Evolutionary conservation across 2,113 vertebrate genomes (phyloP).

Genomic region (Helogale parvula): DNA sequence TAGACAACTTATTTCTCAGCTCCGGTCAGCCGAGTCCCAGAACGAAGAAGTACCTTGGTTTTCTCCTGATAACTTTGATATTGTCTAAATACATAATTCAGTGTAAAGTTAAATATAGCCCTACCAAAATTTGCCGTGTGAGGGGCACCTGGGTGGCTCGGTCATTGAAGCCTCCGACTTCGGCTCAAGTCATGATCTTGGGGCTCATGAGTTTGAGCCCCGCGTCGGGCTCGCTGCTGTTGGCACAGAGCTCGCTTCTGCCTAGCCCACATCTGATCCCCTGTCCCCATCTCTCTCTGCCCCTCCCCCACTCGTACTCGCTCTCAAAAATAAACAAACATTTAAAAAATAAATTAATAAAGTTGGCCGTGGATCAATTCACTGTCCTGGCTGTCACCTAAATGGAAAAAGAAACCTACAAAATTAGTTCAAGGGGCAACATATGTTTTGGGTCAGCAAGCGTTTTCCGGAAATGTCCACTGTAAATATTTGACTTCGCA

Average conservation of each 20-base stretch:
- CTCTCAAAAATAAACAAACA: too few species aligned
- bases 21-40: constrained; percentile 1
- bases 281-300: too few species aligned
- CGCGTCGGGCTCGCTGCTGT: too few species aligned
- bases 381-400: constrained; percentile 43
- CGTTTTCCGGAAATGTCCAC: not conserved
- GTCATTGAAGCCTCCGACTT: too few species aligned
- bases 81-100: constrained; percentile 51
- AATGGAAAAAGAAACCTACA: constrained; percentile 36
- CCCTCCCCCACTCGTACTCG: too few species aligned
- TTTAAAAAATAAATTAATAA: not conserved
- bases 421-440: constrained; percentile 29
- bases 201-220: too few species aligned
- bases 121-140: not conserved
- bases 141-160: too few species aligned
- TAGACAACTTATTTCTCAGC: constrained; percentile 8
- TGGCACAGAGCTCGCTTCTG: too few species aligned
- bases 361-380: constrained; percentile 53
- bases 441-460: constrained; percentile 27
- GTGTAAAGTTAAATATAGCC: constrained; percentile 47
- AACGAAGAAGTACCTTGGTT: constrained; percentile 60
- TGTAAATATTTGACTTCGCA: not conserved
- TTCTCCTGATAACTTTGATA: constrained; percentile 49
- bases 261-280: too few species aligned
- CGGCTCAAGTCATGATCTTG: too few species aligned